phyloP scores from a whole-genome alignment of 2,888 invertebrate genomes.

The Amphipyra tragopoginis region DNA sequence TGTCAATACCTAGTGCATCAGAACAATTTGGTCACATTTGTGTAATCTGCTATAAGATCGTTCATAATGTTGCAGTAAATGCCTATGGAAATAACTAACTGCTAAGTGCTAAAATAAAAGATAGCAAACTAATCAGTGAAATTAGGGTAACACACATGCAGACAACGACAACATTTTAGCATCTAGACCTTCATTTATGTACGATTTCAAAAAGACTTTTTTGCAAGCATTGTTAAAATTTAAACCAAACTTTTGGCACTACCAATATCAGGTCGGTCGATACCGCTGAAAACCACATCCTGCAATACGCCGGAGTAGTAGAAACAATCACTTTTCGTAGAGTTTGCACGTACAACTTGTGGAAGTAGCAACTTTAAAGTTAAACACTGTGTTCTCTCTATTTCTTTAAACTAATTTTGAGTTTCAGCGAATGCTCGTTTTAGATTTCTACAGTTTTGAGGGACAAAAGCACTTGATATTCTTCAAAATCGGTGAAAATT shows the following conservation, averaged over 20 bases:
- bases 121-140: too few relatives aligned
- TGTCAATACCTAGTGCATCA: too few relatives aligned
- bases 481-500: too few relatives aligned
- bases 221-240: constrained; percentile 20
- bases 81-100: too few relatives aligned
- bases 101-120: too few relatives aligned
- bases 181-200: too few relatives aligned
- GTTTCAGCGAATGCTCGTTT: constrained; percentile 2
- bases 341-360: constrained; percentile 31
- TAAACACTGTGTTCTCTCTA: constrained; percentile 28
- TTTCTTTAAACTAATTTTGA: constrained; percentile 33
- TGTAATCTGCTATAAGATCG: too few relatives aligned
- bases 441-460: constrained; percentile 15
- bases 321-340: constrained; percentile 46
- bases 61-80: too few relatives aligned
- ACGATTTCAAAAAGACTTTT: too few relatives aligned
- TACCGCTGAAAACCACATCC: constrained; percentile 24
- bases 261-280: constrained; percentile 28
- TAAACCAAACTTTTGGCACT: constrained; percentile 19
- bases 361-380: constrained; percentile 33
- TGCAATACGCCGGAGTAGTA: constrained; percentile 20
- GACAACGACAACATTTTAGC: too few relatives aligned
- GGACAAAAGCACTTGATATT: not conserved
- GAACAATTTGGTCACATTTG: too few relatives aligned
- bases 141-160: too few relatives aligned